phyloP scores from a whole-genome alignment of 2,113 vertebrate species.

The Spilogale gracilis region DNA sequence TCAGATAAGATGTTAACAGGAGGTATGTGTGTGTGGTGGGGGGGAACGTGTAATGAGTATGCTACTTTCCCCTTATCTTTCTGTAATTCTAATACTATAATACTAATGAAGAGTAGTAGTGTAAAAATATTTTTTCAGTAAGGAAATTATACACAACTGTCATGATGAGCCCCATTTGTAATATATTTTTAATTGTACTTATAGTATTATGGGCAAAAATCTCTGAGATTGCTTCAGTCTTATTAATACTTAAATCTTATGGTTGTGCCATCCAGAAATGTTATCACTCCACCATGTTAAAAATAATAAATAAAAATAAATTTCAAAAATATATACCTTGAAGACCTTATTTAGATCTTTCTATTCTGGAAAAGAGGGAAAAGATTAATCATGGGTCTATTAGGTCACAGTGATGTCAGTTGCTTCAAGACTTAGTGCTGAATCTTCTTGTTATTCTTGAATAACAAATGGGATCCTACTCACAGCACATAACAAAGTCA shows the following conservation, averaged over 20 bases:
- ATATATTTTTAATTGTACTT: not conserved
- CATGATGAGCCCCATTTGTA: not conserved
- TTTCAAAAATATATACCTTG: not conserved
- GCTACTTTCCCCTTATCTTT: not conserved
- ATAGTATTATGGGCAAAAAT: not conserved
- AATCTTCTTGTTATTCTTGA: not conserved
- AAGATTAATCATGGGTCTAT: not conserved
- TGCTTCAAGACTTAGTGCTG: not conserved
- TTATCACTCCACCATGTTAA: not conserved
- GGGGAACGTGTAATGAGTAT: not conserved
- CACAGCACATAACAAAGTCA: not conserved
- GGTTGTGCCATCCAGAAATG: not conserved
- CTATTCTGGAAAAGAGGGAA: not conserved
- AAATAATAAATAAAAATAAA: not conserved
- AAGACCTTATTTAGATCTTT: not conserved
- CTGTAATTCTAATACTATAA: not conserved
- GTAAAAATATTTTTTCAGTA: not conserved
- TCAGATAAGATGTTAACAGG: not conserved
- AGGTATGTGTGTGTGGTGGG: not conserved
- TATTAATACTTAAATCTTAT: not conserved
- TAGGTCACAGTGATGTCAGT: not conserved
- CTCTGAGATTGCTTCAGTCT: not conserved
- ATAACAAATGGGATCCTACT: not conserved
- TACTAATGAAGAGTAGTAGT: not conserved
- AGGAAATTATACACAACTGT: not conserved